Percentiles rank a stretch among this genome's conserved stretches.
These are phyloP conservation scores for Lamproptera curius DNA, from an alignment of 2,888 invertebrate species.

Conservation along the genomic window DNA sequence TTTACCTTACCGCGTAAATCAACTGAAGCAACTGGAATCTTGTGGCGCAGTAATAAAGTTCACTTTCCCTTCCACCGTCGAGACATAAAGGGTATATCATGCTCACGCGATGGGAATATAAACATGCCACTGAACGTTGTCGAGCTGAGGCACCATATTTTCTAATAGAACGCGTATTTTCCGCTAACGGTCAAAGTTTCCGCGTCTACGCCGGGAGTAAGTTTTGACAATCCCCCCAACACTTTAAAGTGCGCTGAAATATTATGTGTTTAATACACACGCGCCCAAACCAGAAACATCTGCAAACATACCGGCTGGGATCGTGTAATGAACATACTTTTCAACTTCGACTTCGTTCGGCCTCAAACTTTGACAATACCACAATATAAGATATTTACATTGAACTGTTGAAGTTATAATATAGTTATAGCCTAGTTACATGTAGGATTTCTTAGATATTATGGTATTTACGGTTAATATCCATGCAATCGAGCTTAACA, in stretches of 20 bases:
- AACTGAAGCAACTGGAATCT: conserved; percentile 37
- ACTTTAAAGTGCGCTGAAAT: conserved; percentile 20
- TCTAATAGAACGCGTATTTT: conserved; percentile 70
- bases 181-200: conserved; percentile 68
- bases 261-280: conserved; percentile 42
- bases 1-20: conserved; percentile 34
- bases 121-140: conserved; percentile 37
- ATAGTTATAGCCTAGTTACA: too few relatives aligned
- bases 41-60: conserved; percentile 39
- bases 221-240: conserved; percentile 22
- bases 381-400: too few relatives aligned
- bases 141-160: conserved; percentile 52
- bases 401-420: too few relatives aligned
- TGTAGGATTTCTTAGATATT: too few relatives aligned
- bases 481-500: too few relatives aligned
- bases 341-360: too few relatives aligned
- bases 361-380: too few relatives aligned
- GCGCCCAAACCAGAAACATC: conserved; percentile 39
- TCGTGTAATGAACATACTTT: too few relatives aligned
- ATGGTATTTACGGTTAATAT: too few relatives aligned
- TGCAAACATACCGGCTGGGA: too few relatives aligned
- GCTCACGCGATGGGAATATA: conserved; percentile 45
- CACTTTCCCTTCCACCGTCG: conserved; percentile 34
- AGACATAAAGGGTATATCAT: conserved; percentile 27
- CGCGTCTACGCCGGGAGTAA: conserved; percentile 41